phyloP scores from a whole-genome alignment of 2,113 vertebrate species.

The Tetrax tetrax region DNA sequence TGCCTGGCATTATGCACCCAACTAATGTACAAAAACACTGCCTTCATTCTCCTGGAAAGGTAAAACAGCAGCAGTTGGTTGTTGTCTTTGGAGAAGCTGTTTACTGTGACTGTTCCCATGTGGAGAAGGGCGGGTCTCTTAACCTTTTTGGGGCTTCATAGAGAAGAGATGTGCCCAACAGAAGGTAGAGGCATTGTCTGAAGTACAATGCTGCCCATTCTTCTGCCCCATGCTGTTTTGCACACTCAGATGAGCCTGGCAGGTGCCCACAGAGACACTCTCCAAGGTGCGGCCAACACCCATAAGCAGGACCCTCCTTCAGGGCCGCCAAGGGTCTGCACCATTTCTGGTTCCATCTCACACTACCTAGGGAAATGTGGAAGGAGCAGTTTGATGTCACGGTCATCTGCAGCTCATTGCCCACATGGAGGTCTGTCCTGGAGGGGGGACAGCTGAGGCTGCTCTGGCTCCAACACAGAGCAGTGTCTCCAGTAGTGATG shows the following conservation, averaged over 20 bases:
- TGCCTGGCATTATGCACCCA: not conserved
- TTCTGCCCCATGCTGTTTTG: not conserved
- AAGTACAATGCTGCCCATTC: not conserved
- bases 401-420: not conserved
- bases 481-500: not conserved
- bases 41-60: not conserved
- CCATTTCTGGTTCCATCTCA: not conserved
- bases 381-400: not conserved
- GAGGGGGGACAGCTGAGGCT: not conserved
- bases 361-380: not conserved
- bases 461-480: not conserved
- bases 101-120: not conserved
- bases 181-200: not conserved
- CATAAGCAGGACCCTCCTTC: not conserved
- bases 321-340: not conserved
- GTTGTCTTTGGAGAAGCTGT: constrained; percentile 1
- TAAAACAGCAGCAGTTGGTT: not conserved
- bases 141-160: not conserved
- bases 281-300: not conserved
- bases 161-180: not conserved
- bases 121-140: not conserved
- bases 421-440: not conserved
- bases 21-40: not conserved
- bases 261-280: fast-evolving
- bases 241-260: not conserved